These are phyloP conservation scores for Silurus lanzhouensis DNA, from an alignment of 2,797 vertebrate species.

Conservation along the genomic window DNA sequence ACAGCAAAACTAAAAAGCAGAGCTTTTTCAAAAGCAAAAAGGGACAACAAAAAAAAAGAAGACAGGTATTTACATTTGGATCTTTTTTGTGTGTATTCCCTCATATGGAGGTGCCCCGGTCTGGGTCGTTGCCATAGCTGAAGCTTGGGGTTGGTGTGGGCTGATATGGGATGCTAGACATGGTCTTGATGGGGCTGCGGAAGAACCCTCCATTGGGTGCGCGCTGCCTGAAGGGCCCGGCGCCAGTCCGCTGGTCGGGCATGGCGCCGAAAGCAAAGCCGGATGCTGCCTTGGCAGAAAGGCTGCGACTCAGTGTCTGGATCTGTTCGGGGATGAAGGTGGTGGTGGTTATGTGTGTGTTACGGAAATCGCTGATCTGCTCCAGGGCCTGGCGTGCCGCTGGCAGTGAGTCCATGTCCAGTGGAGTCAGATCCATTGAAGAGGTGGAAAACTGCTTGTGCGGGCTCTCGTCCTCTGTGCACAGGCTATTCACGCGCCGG, in stretches of 20 bases:
- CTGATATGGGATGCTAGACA: conserved; percentile 98
- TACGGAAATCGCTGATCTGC: conserved; percentile 99
- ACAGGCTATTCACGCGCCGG: conserved; percentile 98
- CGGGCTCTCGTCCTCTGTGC: conserved; percentile 98
- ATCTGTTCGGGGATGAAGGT: conserved; percentile 99
- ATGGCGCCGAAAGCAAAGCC: conserved; percentile 92
- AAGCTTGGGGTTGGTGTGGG: conserved; percentile 95
- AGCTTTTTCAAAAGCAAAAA: conserved; percentile 49
- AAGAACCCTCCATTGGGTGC: conserved; percentile 98
- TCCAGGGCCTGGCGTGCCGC: conserved; percentile 95
- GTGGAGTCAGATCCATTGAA: conserved; percentile 96
- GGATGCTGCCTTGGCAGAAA: conserved; percentile 95
- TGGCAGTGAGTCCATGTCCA: conserved; percentile 97
- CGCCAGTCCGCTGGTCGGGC: conserved; percentile 96
- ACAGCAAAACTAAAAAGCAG: conserved; percentile 59
- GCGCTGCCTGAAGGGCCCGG: conserved; percentile 91
- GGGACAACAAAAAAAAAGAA: conserved; percentile 63
- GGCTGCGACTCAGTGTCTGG: conserved; percentile 98
- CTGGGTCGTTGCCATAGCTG: conserved; percentile 94
- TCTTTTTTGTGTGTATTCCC: conserved; percentile 59
- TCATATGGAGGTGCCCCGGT: conserved; percentile 98
- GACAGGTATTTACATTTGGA: conserved; percentile 60
- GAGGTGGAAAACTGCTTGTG: conserved; percentile 99
- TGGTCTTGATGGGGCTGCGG: conserved; percentile 98
- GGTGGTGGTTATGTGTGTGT: conserved; percentile 99